Evolutionary conservation across 2,113 vertebrate genomes (phyloP), one percentile per base, ranked within the genome.

Genomic region (Oxyruncus cristatus): DNA sequence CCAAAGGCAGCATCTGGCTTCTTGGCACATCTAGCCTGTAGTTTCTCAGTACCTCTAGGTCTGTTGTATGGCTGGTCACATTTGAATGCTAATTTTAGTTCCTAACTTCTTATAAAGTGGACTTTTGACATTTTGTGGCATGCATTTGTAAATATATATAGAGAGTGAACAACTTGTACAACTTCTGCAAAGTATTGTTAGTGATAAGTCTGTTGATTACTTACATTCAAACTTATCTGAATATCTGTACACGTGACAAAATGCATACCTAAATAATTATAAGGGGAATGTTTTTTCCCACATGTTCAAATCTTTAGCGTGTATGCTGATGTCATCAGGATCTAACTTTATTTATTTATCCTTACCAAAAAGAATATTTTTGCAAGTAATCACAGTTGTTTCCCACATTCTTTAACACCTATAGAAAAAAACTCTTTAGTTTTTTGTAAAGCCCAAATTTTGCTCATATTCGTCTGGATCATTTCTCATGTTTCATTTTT

Each of bases 1-100:
- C 93, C 94, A 97, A 97, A 97, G 83, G 71, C 80, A 97, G 94
- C 97, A 98, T 98, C 98, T 98, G 98, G 84, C 95, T 97, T 67
- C 89, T 97, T 98, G 97, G 97, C 97, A 97, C 94, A 96, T 96
- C 42, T 71, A 78, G 65, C n/a, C 93, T 85, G 71, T 85, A 94
- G 78, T 81, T 97, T 96, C 84, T 92, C 72, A 93, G 53, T 70
- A 96, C 92, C 83, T 96, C 82, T 85, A 88, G 87, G 78, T 93
- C 88, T 95, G 61, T 75, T 92, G 47, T 68, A 95, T 63, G 78
- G 50, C 67, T 97, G 85, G 63, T 72, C 96, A 95, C 41, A 90
- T 97, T 75, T 93, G 83, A 97, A 81, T 93, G 46, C 24, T 67
- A 72, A 97, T 97, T 97, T 89, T 85, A 82, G 21, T 78, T 95